Percentiles rank a stretch among this genome's conserved stretches.
phyloP scores from a whole-genome alignment of 2,113 vertebrate species.

The Dasyurus viverrinus region DNA sequence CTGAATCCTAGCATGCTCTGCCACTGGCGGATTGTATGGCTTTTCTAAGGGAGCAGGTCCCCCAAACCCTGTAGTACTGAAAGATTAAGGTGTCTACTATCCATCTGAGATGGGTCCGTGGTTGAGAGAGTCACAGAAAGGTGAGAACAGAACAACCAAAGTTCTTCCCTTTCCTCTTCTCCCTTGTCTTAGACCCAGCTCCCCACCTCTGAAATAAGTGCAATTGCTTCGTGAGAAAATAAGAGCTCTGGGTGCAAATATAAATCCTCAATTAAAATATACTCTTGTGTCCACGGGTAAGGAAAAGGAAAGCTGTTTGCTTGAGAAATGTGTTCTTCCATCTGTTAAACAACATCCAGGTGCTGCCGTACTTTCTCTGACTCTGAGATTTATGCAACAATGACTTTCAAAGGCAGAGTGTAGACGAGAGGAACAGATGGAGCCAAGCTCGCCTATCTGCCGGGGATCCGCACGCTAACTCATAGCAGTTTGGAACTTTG shows the following conservation, averaged over 20 bases:
- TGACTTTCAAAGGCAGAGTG: constrained; percentile 66
- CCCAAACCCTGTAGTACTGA: not conserved
- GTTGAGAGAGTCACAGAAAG: not conserved
- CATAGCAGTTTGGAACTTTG: constrained; percentile 55
- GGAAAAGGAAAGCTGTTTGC: constrained; percentile 58
- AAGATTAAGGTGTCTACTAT: not conserved
- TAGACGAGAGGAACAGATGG: constrained; percentile 73
- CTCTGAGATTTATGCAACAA: constrained; percentile 71
- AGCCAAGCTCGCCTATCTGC: constrained; percentile 58
- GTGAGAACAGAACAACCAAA: not conserved
- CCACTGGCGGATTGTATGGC: not conserved
- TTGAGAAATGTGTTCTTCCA: constrained; percentile 64
- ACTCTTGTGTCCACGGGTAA: not conserved
- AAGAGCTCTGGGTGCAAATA: constrained; percentile 43
- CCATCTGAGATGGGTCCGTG: not conserved
- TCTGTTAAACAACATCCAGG: constrained; percentile 75
- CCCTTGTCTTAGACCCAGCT: not conserved
- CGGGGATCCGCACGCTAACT: constrained; percentile 65
- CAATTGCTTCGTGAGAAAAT: not conserved
- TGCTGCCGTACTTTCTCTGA: constrained; percentile 68
- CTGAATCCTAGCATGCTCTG: not conserved
- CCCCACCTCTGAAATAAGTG: not conserved
- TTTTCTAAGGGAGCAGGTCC: not conserved
- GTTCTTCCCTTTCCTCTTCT: not conserved
- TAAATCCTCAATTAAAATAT: constrained; percentile 57